These are phyloP conservation scores for Rhynchophorus ferrugineus DNA, from an alignment of 1,140 invertebrate genomes.

Conservation along the genomic window DNA sequence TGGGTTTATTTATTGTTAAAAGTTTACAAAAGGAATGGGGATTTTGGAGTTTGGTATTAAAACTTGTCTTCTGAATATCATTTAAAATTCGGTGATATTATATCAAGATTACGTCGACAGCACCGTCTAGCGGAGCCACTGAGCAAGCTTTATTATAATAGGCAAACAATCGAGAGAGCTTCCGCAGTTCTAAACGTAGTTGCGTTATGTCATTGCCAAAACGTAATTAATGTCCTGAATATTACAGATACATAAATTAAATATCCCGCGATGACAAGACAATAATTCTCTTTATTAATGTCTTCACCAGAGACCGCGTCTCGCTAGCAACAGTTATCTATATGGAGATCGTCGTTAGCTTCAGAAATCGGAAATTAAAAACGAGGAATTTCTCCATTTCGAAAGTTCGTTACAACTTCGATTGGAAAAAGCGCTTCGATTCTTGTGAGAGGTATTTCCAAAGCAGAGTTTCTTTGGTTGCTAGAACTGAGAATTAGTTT, in stretches of 20 bases:
- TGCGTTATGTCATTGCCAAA: neutral
- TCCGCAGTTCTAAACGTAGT: neutral
- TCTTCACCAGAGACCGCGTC: constrained; percentile 10
- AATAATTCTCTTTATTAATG: constrained; percentile 18
- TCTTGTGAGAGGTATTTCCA: neutral
- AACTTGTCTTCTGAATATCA: no score
- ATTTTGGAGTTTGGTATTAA: no score
- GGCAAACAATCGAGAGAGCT: no score
- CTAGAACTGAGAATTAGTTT: no score
- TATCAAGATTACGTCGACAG: no score
- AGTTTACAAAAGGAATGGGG: no score
- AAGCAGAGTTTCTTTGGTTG: neutral
- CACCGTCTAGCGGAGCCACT: no score
- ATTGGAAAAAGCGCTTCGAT: no score
- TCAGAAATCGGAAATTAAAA: constrained; percentile 19
- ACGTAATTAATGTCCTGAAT: constrained; percentile 1
- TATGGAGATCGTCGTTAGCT: neutral
- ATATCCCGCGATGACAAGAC: constrained; percentile 7
- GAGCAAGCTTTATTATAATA: no score
- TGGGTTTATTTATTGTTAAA: no score
- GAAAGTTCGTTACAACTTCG: no score
- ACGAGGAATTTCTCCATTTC: neutral
- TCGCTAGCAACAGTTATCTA: neutral
- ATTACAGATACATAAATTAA: neutral
- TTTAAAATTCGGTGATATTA: no score